Evolutionary conservation across 2,888 invertebrate genomes (phyloP), one percentile per base, ranked within the genome.

Genomic region (Philereme transversata): DNA sequence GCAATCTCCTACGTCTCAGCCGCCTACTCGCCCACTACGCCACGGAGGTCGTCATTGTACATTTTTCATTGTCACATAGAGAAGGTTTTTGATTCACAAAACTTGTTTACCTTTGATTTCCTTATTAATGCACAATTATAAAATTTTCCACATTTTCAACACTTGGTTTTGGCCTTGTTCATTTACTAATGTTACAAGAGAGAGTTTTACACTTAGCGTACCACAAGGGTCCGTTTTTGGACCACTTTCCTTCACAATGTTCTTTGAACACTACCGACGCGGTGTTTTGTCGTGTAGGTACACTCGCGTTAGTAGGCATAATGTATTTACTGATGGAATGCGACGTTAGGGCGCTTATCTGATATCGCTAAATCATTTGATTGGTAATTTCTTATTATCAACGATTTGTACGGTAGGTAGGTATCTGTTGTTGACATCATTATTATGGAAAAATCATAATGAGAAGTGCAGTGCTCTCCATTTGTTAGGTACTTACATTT

Each of bases 371-470:
- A 67, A 66, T 72, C 70, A 60, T 73, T 66, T 69, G 79, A 81
- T 81, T 76, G 75, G 65, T 74, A 75, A 73, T 73, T 74, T 64
- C 58, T 62, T 71, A 75, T 73, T 78, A 81, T 79, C 76, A 67
- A 61, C 63, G 60, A 50, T 68, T 57, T 64, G 52, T 73, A 64
- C 67, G 22, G 1, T 22, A 22, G 22, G 22, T 3, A 22, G 22
- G 22, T 22, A 65, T 68, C 68, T 68, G 67, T 67, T 64, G 62
- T 60, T 50, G 69, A 68, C 64, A 58, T 6, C 4, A 50, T 10
- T 4, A 33, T 43, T 22, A 4, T 6, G 11, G 41, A 51, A 22
- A 43, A 41, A 8, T 40, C n/a, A 34, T 34, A 50, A 51, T 45
- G 33, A 44, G 48, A 48, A 4, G 7, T 22, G 6, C 11, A 7